A percentile compares a stretch with the other conserved stretches of the same genome.
Conservation (phyloP, 2,113 vertebrate genomes). For the Phoenicopterus ruber region DNA sequence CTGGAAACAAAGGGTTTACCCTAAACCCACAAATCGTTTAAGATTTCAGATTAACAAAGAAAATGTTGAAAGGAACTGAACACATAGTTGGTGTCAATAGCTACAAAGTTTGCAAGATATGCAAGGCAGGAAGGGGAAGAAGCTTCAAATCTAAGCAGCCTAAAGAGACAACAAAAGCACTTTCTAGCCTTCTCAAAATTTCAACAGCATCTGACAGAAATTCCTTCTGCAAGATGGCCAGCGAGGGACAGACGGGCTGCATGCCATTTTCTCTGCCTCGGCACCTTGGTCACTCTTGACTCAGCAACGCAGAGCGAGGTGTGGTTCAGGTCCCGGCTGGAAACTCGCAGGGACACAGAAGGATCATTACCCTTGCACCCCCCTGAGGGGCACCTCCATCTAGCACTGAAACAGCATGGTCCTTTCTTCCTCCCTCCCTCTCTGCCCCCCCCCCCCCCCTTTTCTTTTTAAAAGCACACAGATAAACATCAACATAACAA, state of each 20-base stretch:
- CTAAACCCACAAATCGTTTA: neutral
- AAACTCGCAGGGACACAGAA: neutral
- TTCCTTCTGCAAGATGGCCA: neutral
- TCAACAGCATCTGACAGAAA: neutral
- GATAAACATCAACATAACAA: neutral
- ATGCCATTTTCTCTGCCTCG: neutral
- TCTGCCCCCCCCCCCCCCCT: rapidly evolving
- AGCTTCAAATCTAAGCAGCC: neutral
- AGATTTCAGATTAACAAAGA: neutral
- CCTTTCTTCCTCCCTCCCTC: too few species aligned
- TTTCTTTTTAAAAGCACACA: too few species aligned
- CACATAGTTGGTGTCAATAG: rapidly evolving
- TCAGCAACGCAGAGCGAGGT: neutral
- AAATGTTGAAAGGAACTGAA: neutral
- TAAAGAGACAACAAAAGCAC: neutral
- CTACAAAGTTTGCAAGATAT: neutral
- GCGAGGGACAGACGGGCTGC: rapidly evolving
- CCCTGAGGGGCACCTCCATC: neutral
- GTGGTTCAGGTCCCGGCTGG: neutral
- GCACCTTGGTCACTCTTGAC: neutral
- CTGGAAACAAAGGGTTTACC: neutral
- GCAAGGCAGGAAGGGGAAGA: neutral
- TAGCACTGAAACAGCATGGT: neutral
- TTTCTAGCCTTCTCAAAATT: neutral
- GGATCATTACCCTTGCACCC: neutral